phyloP scores from a whole-genome alignment of 2,113 vertebrate genomes.

The Cephalopholis sonnerati region DNA sequence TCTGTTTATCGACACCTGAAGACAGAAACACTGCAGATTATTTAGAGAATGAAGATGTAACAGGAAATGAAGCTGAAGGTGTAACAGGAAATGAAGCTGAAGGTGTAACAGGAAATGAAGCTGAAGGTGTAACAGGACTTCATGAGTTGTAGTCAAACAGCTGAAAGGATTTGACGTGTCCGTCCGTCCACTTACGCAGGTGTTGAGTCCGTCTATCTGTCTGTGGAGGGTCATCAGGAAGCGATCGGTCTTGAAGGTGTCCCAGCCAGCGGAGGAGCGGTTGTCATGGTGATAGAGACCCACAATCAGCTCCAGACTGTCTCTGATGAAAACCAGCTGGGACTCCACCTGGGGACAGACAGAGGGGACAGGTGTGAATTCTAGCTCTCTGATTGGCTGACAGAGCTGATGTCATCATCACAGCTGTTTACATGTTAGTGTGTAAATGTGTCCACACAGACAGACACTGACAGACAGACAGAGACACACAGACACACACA shows the following conservation, averaged over 20 bases:
- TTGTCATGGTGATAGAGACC: conserved; percentile 31
- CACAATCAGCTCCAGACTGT: conserved; percentile 41
- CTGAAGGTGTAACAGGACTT: no score
- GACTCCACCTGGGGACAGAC: conserved; percentile 33
- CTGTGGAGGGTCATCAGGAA: conserved; percentile 30
- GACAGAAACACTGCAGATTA: not conserved
- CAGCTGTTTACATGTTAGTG: no score
- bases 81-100: no score
- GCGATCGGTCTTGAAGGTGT: rapidly evolving
- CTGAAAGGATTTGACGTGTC: not conserved
- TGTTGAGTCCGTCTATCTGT: not conserved
- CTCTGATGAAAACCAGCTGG: conserved; percentile 57
- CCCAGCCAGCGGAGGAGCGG: conserved; percentile 24
- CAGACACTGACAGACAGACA: no score
- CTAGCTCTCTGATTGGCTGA: not conserved
- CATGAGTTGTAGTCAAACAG: not conserved
- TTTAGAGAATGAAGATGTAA: no score
- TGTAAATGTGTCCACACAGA: no score
- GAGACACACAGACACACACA: no score
- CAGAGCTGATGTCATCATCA: no score
- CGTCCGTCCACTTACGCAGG: conserved; percentile 45
- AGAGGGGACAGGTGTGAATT: not conserved
- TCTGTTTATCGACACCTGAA: conserved; percentile 5
- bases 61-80: no score
- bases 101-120: no score